Base-by-base conservation (phyloP, 2,888 invertebrate genomes). In the Philaethria dido region DNA sequence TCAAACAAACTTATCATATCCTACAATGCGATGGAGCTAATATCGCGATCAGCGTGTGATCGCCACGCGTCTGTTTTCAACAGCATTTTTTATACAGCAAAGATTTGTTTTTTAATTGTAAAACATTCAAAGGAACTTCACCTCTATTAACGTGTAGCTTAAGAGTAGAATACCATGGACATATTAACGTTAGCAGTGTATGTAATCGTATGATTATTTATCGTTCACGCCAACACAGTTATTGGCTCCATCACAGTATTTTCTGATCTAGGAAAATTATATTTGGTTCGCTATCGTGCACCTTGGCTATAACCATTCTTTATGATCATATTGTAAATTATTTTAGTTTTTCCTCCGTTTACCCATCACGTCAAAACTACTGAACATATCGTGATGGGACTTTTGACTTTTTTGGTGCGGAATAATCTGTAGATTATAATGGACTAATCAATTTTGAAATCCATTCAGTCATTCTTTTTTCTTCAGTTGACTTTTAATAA, bases 171-270 rank as follows among this genome's bases (percentile, higher is more conserved):
- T 63, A 18, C 63, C 44, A n/a, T 63, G 39, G 14, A 13, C 11
- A 22, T 2, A 54, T 55, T 6, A 18, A 57, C 47, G 25, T 29
- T 45, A 14, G 22, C 14, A 18, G n/a, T n/a, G n/a, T n/a, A n/a
- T n/a, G n/a, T n/a, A n/a, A n/a, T n/a, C 72, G 74, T 75, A 74
- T 72, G 64, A 71, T 69, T 78, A 77, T 79, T 78, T 76, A 76
- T 77, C 78, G 79, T 82, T 77, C 73, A 72, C 64, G 78, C 84
- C 78, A 71, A 80, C 73, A 72, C 69, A 73, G 77, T 82, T 84
- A 84, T 84, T 84, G 80, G 80, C 62, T 77, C 73, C 69, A 70
- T 69, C 64, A 68, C 59, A 54, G 55, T 33, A 48, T 66, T 55
- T 59, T 52, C 59, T 65, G 59, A 50, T 65, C 29, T 48, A 52